Conservation (phyloP, 1,140 invertebrate species). For the Pachyrhynchus sulphureomaculatus region DNA sequence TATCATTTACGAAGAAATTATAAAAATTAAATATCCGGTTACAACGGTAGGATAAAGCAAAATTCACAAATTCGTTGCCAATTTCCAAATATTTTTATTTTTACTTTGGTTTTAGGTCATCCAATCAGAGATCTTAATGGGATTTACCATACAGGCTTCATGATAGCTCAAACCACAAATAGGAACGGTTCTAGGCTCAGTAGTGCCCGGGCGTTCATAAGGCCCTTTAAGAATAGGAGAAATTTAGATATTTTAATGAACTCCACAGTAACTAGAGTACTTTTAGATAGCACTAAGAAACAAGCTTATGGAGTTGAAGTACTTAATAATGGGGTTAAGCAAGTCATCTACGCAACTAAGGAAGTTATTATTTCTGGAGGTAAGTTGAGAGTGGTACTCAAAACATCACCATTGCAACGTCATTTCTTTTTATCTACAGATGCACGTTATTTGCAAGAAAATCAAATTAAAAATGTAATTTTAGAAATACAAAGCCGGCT, state of each 20-base stretch:
- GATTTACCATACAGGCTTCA: conserved; percentile 73
- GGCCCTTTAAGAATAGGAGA: conserved; percentile 71
- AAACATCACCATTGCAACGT: not conserved
- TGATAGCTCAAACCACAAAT: conserved; percentile 84
- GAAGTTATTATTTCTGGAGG: conserved; percentile 69
- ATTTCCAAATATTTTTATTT: conserved; percentile 2
- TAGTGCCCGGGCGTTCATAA: conserved; percentile 76
- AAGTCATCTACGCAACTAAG: conserved; percentile 60
- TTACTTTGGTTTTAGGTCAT: conserved; percentile 62
- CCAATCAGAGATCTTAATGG: conserved; percentile 83
- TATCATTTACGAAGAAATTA: too few species aligned
- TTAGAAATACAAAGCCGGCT: too few species aligned
- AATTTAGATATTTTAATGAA: conserved; percentile 79
- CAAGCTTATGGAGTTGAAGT: conserved; percentile 70
- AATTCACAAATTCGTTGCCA: too few species aligned
- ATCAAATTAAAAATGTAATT: too few species aligned
- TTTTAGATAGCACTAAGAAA: conserved; percentile 70
- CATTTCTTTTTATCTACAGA: not conserved
- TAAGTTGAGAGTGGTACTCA: conserved; percentile 15
- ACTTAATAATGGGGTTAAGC: conserved; percentile 58
- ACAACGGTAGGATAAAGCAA: too few species aligned
- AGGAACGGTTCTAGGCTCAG: conserved; percentile 85
- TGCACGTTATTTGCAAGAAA: not conserved
- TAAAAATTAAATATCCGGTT: too few species aligned
- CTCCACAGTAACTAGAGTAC: conserved; percentile 68